Conservation (phyloP, 2,113 vertebrate species). For the Hyperopisus bebe region DNA sequence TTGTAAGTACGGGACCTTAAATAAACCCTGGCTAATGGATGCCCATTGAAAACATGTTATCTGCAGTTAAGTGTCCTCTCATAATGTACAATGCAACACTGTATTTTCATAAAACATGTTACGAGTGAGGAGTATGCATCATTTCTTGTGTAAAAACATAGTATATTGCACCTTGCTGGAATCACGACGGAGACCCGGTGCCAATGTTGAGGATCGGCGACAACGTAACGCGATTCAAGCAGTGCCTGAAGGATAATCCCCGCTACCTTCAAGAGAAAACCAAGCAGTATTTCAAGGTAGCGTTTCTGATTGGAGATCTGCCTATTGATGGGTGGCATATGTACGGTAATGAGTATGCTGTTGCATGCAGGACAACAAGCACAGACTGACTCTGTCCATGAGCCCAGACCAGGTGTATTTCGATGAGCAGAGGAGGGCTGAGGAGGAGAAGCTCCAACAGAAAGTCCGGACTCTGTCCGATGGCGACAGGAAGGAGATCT, state of each 20-base stretch:
- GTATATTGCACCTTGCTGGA: conserved; percentile 87
- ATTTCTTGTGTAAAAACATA: conserved; percentile 30
- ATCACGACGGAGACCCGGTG: conserved; percentile 87
- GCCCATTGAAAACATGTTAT: background rate
- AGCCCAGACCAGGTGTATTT: conserved; percentile 74
- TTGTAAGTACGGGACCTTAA: conserved; percentile 62
- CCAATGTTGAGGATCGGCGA: conserved; percentile 73
- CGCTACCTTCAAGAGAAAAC: conserved; percentile 83
- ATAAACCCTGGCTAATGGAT: background rate
- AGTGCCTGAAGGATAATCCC: conserved; percentile 75
- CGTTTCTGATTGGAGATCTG: background rate
- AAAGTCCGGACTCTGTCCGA: conserved; percentile 69
- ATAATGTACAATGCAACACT: background rate
- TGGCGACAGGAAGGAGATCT: conserved; percentile 67
- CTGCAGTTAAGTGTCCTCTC: background rate
- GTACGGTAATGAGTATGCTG: background rate
- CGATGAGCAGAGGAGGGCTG: conserved; percentile 72
- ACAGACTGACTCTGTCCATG: conserved; percentile 84
- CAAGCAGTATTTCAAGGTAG: conserved; percentile 81
- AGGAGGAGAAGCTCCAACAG: conserved; percentile 73
- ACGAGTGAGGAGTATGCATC: background rate
- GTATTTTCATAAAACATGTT: background rate
- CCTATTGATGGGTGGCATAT: background rate
- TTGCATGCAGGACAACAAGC: conserved; percentile 68
- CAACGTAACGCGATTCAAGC: conserved; percentile 66